Conservation (phyloP, 2,113 vertebrate genomes). For the Oplegnathus fasciatus region DNA sequence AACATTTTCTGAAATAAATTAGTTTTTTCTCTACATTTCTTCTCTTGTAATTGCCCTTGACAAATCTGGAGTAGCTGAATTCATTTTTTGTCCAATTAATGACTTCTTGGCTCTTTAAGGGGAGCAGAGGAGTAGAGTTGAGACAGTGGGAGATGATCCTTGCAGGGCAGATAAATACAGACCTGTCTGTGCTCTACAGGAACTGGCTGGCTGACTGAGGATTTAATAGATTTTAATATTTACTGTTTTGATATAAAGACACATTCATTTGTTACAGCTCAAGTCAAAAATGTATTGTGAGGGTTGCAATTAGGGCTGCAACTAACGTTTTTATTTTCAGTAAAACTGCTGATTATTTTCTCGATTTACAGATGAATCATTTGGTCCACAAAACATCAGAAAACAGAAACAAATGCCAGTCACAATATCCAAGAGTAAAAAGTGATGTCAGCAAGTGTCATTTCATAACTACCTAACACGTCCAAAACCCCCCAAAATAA, state of each 20-base stretch:
- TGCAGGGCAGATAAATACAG: conserved; percentile 34
- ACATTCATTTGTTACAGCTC: not conserved
- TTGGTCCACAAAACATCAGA: not conserved
- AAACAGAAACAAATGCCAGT: not conserved
- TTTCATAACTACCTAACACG: not conserved
- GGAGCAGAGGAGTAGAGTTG: conserved; percentile 3
- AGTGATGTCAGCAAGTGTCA: too few relatives aligned
- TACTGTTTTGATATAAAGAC: not conserved
- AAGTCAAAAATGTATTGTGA: not conserved
- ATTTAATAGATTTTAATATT: not conserved
- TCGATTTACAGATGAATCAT: not conserved
- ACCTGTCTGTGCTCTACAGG: conserved; percentile 26
- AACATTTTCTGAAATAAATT: conserved; percentile 12
- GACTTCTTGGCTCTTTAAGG: conserved; percentile 25
- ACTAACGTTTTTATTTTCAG: not conserved
- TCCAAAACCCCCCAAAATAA: not conserved
- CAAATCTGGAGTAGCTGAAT: conserved; percentile 26
- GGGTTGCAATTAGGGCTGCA: not conserved
- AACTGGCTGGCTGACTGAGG: conserved; percentile 2
- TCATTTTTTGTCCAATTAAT: conserved; percentile 35
- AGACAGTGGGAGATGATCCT: conserved; percentile 31
- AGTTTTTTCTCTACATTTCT: not conserved
- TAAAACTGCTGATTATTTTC: not conserved
- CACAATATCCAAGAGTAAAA: not conserved
- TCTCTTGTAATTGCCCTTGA: conserved; percentile 35